These are phyloP conservation scores for Limnephilus rhombicus DNA, from an alignment of 2,888 invertebrate species.

Conservation along the genomic window DNA sequence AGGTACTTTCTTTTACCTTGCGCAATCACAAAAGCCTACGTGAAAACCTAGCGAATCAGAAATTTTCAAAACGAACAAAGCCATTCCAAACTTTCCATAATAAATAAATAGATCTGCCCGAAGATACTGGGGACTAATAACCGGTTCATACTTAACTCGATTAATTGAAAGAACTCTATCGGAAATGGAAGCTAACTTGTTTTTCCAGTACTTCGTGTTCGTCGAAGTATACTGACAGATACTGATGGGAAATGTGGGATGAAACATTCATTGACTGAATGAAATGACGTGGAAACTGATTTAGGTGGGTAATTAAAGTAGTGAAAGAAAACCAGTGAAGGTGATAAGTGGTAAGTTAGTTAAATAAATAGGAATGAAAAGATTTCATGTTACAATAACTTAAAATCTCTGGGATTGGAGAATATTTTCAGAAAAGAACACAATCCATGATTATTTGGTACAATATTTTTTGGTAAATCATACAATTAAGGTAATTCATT, in stretches of 20 bases:
- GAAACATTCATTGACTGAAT: neutral
- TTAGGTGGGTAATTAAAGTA: neutral
- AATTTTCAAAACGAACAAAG: neutral
- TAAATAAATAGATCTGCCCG: neutral
- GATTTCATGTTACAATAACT: too few species aligned
- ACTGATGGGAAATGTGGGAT: neutral
- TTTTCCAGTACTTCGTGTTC: neutral
- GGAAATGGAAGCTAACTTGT: conserved; percentile 19
- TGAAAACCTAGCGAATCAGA: neutral
- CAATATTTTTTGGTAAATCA: too few species aligned
- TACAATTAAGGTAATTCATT: neutral
- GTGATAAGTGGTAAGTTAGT: too few species aligned
- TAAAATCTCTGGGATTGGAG: too few species aligned
- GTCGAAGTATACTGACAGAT: neutral
- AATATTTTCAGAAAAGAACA: too few species aligned
- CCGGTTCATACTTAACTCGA: neutral
- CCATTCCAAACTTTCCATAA: neutral
- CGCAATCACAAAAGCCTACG: neutral
- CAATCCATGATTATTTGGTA: neutral
- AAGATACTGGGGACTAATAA: neutral
- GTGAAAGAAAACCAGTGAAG: too few species aligned
- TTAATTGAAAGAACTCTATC: conserved; percentile 27
- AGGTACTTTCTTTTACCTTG: neutral
- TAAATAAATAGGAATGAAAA: too few species aligned
- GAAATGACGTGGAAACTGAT: conserved; percentile 5